Evolutionary conservation across 2,888 invertebrate genomes (phyloP).

Genomic region (Pelosia muscerda): DNA sequence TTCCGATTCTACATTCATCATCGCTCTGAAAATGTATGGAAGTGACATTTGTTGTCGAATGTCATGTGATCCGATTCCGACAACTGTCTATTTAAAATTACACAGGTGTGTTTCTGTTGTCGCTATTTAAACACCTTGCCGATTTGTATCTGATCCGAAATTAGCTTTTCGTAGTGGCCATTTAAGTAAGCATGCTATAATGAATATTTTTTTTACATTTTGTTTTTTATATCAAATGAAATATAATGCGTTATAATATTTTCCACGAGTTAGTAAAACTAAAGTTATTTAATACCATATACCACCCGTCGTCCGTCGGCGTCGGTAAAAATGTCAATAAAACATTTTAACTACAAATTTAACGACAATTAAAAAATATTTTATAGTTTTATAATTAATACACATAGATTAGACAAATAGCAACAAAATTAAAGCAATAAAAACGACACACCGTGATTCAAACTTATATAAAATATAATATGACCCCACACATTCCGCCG

Average conservation of each 20-base stretch:
- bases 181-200: too few species aligned
- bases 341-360: conserved; percentile 37
- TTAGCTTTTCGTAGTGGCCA: too few species aligned
- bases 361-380: conserved; percentile 41
- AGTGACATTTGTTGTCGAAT: too few species aligned
- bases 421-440: conserved; percentile 47
- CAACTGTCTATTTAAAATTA: too few species aligned
- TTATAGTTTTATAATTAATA: conserved; percentile 54
- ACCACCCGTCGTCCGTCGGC: conserved; percentile 42
- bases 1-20: too few species aligned
- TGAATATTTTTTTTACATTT: too few species aligned
- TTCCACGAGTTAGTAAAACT: background rate
- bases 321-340: conserved; percentile 39
- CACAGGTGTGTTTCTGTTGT: too few species aligned
- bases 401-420: conserved; percentile 50
- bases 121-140: too few species aligned
- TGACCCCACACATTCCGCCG: conserved; percentile 52
- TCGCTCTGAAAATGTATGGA: too few species aligned
- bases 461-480: conserved; percentile 53
- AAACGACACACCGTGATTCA: conserved; percentile 44
- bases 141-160: too few species aligned
- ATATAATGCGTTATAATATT: background rate
- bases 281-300: conserved; percentile 1
- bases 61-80: too few species aligned
- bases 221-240: too few species aligned